Evolutionary conservation across 1,140 invertebrate genomes (phyloP).

Genomic region (Aethina tumida): DNA sequence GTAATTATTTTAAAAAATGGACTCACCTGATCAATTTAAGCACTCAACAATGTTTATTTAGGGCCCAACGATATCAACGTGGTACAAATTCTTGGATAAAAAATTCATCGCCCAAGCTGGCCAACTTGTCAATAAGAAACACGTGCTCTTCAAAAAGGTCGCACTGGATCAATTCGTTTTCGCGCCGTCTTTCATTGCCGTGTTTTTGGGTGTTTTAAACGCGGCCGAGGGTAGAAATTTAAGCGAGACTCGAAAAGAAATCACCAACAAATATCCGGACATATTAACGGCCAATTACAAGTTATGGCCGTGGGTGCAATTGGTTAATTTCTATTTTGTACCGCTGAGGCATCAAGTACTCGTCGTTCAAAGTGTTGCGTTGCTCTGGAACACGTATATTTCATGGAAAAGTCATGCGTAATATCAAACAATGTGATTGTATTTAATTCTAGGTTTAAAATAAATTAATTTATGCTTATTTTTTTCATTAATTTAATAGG

Average conservation of each 20-base stretch:
- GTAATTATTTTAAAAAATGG: constrained; percentile 32
- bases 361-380: constrained; percentile 66
- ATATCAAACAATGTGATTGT: too few species aligned
- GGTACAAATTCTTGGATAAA: constrained; percentile 18
- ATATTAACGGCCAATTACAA: constrained; percentile 65
- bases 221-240: constrained; percentile 48
- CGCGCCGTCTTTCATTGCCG: constrained; percentile 52
- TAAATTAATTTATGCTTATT: too few species aligned
- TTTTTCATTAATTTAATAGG: too few species aligned
- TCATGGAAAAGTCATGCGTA: constrained; percentile 62
- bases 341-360: constrained; percentile 73
- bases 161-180: constrained; percentile 60
- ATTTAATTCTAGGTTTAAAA: too few species aligned
- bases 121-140: constrained; percentile 14
- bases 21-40: constrained; percentile 3
- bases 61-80: constrained; percentile 21
- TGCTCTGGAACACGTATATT: constrained; percentile 79
- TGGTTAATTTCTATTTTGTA: constrained; percentile 72
- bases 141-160: constrained; percentile 53
- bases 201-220: constrained; percentile 48
- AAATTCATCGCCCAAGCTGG: too few species aligned
- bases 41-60: constrained; percentile 11
- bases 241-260: constrained; percentile 43
- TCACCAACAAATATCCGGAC: constrained; percentile 52
- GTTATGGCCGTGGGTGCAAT: constrained; percentile 75